Conservation (phyloP, 1,140 invertebrate genomes). For the Drosophila santomea region DNA sequence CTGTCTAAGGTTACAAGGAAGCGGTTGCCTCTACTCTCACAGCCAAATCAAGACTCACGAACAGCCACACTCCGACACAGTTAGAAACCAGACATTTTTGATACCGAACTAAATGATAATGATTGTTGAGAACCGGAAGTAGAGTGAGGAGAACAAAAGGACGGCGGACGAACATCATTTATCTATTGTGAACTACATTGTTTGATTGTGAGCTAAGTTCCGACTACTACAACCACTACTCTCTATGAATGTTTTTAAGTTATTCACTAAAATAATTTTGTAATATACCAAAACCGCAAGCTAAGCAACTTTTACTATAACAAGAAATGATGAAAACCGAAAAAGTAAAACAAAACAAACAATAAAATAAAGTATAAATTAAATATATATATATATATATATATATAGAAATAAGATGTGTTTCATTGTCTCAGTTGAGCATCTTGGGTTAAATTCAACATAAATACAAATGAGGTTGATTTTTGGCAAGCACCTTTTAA, state of each 20-base stretch:
- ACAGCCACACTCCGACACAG: conserved; percentile 33
- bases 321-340: conserved; percentile 38
- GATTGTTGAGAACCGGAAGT: conserved; percentile 24
- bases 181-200: conserved; percentile 70
- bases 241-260: conserved; percentile 62
- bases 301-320: conserved; percentile 70
- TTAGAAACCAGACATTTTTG: conserved; percentile 53
- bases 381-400: conserved; percentile 42
- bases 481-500: background rate
- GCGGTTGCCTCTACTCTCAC: conserved; percentile 48
- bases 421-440: conserved; percentile 11
- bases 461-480: background rate
- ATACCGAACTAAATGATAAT: conserved; percentile 55
- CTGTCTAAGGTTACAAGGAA: conserved; percentile 56
- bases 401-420: conserved; percentile 31
- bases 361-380: conserved; percentile 57
- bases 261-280: conserved; percentile 75
- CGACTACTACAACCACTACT: conserved; percentile 60
- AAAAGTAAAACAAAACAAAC: conserved; percentile 44
- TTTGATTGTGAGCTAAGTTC: conserved; percentile 82
- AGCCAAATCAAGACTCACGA: conserved; percentile 40
- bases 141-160: background rate
- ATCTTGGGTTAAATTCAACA: background rate
- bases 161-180: conserved; percentile 27
- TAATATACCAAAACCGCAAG: conserved; percentile 77